Evolutionary conservation across 2,888 invertebrate genomes (phyloP).

Genomic region (Aleiodes alternator): DNA sequence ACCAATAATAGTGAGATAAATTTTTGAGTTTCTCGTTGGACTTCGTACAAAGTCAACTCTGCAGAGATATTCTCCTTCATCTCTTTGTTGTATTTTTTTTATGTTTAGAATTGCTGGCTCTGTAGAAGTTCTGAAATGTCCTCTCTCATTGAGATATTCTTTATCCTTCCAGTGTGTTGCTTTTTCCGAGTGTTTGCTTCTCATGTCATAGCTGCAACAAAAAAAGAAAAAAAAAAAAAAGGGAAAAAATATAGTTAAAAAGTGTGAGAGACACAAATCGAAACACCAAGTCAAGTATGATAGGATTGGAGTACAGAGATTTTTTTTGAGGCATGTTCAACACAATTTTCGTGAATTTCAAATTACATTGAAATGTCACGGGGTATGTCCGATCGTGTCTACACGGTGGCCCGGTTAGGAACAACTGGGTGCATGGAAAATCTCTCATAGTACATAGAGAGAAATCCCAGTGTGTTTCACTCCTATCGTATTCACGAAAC

Average conservation of each 20-base stretch:
- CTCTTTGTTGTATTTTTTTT: slow-evolving; percentile 80
- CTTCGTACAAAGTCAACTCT: slow-evolving; percentile 88
- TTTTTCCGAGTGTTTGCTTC: slow-evolving; percentile 78
- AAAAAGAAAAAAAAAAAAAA: slow-evolving; percentile 45
- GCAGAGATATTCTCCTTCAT: slow-evolving; percentile 88
- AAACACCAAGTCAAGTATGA: not conserved
- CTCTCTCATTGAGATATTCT: slow-evolving; percentile 81
- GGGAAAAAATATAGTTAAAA: not conserved
- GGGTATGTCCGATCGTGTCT: slow-evolving; percentile 54
- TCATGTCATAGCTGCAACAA: slow-evolving; percentile 83
- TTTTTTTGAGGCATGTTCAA: not conserved
- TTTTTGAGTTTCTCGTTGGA: slow-evolving; percentile 86
- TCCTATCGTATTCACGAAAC: slow-evolving; percentile 42
- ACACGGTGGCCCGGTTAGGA: slow-evolving; percentile 54
- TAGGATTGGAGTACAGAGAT: not conserved
- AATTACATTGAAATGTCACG: slow-evolving; percentile 54
- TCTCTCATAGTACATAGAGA: slow-evolving; percentile 44
- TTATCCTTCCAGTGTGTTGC: slow-evolving; percentile 85
- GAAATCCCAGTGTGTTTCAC: slow-evolving; percentile 39
- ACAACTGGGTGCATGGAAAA: slow-evolving; percentile 46
- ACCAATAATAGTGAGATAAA: slow-evolving; percentile 86
- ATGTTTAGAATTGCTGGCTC: slow-evolving; percentile 84
- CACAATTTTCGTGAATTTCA: slow-evolving; percentile 50
- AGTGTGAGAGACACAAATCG: not conserved
- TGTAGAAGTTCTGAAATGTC: slow-evolving; percentile 82